phyloP scores from a whole-genome alignment of 2,797 vertebrate species.

The Ptychadena robeensis region DNA sequence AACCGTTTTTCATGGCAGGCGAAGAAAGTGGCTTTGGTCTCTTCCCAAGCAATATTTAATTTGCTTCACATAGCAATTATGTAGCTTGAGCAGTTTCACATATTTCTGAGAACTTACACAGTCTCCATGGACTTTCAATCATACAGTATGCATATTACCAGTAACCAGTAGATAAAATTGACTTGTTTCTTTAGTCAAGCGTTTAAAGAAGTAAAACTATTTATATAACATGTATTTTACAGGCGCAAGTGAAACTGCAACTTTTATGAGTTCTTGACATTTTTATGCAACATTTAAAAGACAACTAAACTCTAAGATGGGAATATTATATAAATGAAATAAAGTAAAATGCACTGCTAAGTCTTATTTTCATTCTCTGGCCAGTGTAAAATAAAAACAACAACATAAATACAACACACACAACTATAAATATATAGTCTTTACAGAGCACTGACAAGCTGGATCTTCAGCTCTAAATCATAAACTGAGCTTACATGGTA shows the following conservation, averaged over 20 bases:
- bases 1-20: background rate
- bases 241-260: constrained; percentile 25
- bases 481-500: no score
- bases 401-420: no score
- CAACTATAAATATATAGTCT: no score
- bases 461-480: no score
- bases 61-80: constrained; percentile 55
- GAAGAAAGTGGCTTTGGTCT: constrained; percentile 7
- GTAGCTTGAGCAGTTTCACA: constrained; percentile 36
- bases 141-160: constrained; percentile 51
- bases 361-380: background rate
- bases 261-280: constrained; percentile 40
- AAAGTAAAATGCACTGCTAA: constrained; percentile 6
- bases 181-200: constrained; percentile 54
- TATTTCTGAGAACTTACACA: constrained; percentile 44
- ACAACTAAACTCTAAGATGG: constrained; percentile 26
- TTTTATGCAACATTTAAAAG: constrained; percentile 49
- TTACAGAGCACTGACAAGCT: no score
- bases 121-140: constrained; percentile 51
- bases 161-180: constrained; percentile 48
- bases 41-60: constrained; percentile 40
- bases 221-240: constrained; percentile 46
- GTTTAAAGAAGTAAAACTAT: constrained; percentile 55
- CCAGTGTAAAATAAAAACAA: no score
- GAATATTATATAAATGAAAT: constrained; percentile 3